Evolutionary conservation across 2,113 vertebrate genomes (phyloP).

Genomic region (Spheniscus mendiculus): DNA sequence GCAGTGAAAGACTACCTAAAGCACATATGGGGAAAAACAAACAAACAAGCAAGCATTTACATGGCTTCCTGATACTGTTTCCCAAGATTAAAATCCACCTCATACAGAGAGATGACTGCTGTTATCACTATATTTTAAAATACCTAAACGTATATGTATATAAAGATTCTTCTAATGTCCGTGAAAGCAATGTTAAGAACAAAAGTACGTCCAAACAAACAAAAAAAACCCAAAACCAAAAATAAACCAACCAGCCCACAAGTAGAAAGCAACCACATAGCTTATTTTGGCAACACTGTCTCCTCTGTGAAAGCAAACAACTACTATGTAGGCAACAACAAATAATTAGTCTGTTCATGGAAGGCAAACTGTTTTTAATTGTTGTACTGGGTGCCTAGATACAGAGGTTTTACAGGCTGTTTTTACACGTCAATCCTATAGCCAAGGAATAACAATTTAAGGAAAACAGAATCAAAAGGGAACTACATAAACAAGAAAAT

Average conservation of each 20-base stretch:
- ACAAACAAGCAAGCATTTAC: background rate
- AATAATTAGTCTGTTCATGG: background rate
- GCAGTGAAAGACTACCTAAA: background rate
- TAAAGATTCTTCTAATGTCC: background rate
- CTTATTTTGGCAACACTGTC: background rate
- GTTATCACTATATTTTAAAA: background rate
- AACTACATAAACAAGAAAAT: background rate
- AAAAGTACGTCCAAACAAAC: background rate
- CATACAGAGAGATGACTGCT: background rate
- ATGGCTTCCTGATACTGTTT: background rate
- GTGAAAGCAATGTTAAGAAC: background rate
- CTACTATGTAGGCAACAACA: background rate
- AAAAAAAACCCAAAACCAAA: background rate
- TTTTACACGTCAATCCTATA: background rate
- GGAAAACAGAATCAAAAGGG: background rate
- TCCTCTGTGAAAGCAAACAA: background rate
- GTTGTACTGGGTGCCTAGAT: background rate
- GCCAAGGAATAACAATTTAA: background rate
- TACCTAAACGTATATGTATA: fast-evolving
- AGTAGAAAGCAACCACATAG: background rate
- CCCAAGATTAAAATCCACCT: background rate
- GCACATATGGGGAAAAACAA: background rate
- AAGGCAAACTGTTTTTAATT: background rate
- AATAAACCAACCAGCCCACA: background rate
- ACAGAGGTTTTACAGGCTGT: background rate